Evolutionary conservation across 2,888 invertebrate species (phyloP), one percentile per base, ranked within the genome.

Genomic region (Hyalella azteca): DNA sequence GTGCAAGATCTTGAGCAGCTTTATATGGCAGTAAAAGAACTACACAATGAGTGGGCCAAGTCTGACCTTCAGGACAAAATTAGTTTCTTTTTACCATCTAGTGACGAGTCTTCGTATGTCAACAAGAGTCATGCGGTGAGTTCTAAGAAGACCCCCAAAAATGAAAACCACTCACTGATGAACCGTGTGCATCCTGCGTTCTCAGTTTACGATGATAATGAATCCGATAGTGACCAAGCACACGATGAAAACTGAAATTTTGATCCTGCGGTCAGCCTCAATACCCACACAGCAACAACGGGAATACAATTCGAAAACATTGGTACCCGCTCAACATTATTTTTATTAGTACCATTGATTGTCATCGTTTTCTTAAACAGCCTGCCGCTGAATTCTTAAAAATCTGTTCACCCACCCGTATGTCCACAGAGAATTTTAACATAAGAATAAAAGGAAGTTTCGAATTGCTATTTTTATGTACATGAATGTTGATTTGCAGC

Each of bases 11-110:
- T 66, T 7, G 66, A 66, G 19, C 36, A 66, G 66, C 36, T 66
- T 32, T 66, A 66, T 29, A 66, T 66, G 66, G 66, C 66, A 0
- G 66, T 66, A 3, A 66, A 66, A 66, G 66, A 66, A 36, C 66
- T 7, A 13, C 66, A 66, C 29, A 66, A 66, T 19, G 5, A 32
- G 3, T 36, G 32, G 66, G 36, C 36, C 7, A 66, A 66, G 19
- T 66, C 66, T 36, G 19, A 66, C 36, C 29, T 36, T 9, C 36
- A 66, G 36, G 66, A 66, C 36, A 66, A 66, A 66, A 66, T 66
- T 36, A 66, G 66, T 19, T 66, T 66, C 19, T 66, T 66, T 36
- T 36, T 66, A 19, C 66, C 66, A 11, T 66, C 66, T 36, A 36
- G 36, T 15, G 22, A 29, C 26, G 66, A 66, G 22, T 15, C 66